Conservation (phyloP, 2,888 invertebrate genomes). For the Gisinianus flammeolus region DNA sequence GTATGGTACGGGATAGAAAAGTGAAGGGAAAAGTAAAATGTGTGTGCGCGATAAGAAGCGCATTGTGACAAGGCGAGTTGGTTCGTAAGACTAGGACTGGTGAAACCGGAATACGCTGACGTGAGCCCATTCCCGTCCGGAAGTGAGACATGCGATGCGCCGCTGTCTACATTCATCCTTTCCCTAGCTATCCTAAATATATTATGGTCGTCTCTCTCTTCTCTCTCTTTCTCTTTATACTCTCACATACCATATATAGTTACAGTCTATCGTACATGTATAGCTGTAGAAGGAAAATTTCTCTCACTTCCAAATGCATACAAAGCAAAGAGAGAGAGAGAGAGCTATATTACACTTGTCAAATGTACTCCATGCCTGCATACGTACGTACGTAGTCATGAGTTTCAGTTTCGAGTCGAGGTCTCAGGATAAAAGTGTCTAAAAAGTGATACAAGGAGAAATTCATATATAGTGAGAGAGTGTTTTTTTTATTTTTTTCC, state of each 20-base stretch:
- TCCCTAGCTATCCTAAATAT: constrained; percentile 23
- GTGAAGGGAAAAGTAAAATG: constrained; percentile 25
- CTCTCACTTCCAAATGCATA: constrained; percentile 28
- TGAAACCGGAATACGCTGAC: constrained; percentile 57
- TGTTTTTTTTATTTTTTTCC: too few relatives aligned
- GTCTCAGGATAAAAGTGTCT: constrained; percentile 1
- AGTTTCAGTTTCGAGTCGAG: background rate
- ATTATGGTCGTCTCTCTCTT: background rate
- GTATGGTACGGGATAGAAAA: background rate
- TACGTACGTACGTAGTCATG: background rate
- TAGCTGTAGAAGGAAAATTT: constrained; percentile 21
- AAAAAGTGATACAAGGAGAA: constrained; percentile 9
- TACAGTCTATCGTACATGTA: background rate
- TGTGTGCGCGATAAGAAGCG: constrained; percentile 39
- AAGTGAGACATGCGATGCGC: constrained; percentile 59
- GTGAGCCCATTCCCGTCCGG: constrained; percentile 60
- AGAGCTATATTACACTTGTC: background rate
- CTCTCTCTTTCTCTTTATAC: constrained; percentile 2
- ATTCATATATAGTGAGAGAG: background rate
- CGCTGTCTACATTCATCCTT: constrained; percentile 48
- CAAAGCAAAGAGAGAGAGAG: constrained; percentile 4
- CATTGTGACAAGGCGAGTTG: constrained; percentile 43
- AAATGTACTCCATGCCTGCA: background rate
- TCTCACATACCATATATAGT: background rate
- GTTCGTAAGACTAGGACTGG: constrained; percentile 34